phyloP scores from a whole-genome alignment of 2,888 invertebrate genomes.

The Ethmia dodecea region DNA sequence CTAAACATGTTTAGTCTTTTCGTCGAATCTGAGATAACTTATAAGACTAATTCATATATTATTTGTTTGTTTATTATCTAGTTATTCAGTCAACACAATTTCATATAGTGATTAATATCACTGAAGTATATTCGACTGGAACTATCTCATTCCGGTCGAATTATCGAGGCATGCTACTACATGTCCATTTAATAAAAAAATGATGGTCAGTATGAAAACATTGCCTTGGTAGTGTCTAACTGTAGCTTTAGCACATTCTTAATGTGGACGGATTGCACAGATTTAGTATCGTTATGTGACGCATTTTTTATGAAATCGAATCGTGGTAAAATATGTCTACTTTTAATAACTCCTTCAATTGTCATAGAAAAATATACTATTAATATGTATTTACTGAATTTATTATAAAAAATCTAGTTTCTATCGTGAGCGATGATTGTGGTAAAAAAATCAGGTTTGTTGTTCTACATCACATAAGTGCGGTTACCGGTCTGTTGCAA shows the following conservation, averaged over 20 bases:
- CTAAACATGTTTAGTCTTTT: slow-evolving; percentile 74
- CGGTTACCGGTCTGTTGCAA: slow-evolving; percentile 16
- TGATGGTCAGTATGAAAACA: slow-evolving; percentile 52
- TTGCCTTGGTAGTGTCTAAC: slow-evolving; percentile 22
- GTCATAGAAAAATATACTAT: too few relatives aligned
- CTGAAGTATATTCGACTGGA: slow-evolving; percentile 56
- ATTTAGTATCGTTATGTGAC: slow-evolving; percentile 24
- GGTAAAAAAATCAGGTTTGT: not conserved
- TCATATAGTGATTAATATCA: slow-evolving; percentile 60
- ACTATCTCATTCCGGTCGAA: slow-evolving; percentile 42
- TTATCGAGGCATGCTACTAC: slow-evolving; percentile 19
- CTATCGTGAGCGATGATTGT: too few relatives aligned
- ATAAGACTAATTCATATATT: slow-evolving; percentile 62
- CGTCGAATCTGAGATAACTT: slow-evolving; percentile 75
- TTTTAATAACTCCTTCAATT: too few relatives aligned
- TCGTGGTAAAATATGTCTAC: too few relatives aligned
- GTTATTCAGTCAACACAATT: slow-evolving; percentile 70
- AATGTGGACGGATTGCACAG: slow-evolving; percentile 71
- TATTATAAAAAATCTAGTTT: too few relatives aligned
- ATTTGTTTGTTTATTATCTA: slow-evolving; percentile 60
- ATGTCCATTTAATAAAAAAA: slow-evolving; percentile 14
- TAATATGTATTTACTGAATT: too few relatives aligned
- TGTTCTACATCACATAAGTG: not conserved
- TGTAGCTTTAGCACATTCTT: slow-evolving; percentile 48
- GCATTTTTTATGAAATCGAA: too few relatives aligned